phyloP scores from a whole-genome alignment of 2,113 vertebrate species.

The Trichomycterus rosablanca region DNA sequence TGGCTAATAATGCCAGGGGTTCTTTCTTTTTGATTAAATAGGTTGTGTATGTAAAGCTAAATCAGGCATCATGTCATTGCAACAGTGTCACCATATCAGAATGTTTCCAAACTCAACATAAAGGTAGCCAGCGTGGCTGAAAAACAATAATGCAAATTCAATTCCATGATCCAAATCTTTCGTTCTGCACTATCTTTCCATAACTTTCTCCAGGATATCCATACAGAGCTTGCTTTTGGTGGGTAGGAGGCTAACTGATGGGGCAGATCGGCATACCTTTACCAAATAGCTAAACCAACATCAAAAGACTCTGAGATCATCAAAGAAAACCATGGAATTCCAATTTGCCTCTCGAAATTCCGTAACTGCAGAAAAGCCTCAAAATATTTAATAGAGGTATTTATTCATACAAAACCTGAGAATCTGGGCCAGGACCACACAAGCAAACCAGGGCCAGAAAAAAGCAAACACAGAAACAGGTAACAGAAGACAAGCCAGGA shows the following conservation, averaged over 20 bases:
- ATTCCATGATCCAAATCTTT: neutral
- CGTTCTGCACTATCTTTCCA: neutral
- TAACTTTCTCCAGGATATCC: neutral
- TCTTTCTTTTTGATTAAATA: neutral
- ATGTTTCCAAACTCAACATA: slow-evolving; percentile 1
- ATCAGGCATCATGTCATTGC: neutral
- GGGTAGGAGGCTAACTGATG: neutral
- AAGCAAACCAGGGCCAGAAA: neutral
- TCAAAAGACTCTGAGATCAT: slow-evolving; percentile 1
- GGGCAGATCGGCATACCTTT: neutral
- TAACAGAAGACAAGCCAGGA: neutral
- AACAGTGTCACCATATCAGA: neutral
- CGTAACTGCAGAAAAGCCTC: slow-evolving; percentile 3
- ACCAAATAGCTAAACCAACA: no score
- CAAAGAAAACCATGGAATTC: neutral
- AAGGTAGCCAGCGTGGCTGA: neutral
- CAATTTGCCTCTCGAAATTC: neutral
- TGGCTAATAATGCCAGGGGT: neutral
- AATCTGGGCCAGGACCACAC: slow-evolving; percentile 5
- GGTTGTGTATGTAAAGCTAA: no score
- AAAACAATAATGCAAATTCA: neutral
- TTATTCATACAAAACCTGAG: slow-evolving; percentile 4
- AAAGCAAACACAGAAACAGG: neutral
- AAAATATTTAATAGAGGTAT: slow-evolving; percentile 35
- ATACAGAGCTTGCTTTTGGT: neutral